Evolutionary conservation across 2,888 invertebrate species (phyloP).

Genomic region (Slavum lentiscoides): DNA sequence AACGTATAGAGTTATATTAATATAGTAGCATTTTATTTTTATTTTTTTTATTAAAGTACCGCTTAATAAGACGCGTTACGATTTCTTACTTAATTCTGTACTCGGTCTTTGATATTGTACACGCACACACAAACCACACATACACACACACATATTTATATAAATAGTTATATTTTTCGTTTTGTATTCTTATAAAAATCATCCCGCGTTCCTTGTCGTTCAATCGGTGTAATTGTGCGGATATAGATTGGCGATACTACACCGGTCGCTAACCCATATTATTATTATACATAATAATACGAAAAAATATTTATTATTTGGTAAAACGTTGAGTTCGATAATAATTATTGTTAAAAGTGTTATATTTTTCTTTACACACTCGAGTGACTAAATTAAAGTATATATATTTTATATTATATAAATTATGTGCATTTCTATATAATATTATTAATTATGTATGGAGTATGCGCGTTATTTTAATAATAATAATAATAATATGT

Average conservation of each 20-base stretch:
- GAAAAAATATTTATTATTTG: background rate
- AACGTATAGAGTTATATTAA: background rate
- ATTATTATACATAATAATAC: background rate
- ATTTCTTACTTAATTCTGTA: no score
- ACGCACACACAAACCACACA: background rate
- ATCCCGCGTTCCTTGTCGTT: constrained; percentile 29
- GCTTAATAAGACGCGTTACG: background rate
- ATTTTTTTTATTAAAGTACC: background rate
- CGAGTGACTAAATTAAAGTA: background rate
- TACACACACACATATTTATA: background rate
- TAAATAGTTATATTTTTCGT: constrained; percentile 25
- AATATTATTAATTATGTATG: background rate
- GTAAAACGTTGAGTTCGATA: no score
- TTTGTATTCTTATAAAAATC: constrained; percentile 32
- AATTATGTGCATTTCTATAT: background rate
- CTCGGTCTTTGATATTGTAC: background rate
- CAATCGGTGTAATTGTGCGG: constrained; percentile 13
- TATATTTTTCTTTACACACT: background rate
- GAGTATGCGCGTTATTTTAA: background rate
- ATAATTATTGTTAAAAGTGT: background rate
- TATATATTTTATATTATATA: background rate
- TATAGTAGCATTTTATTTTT: background rate
- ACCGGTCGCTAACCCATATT: background rate
- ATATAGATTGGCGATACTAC: constrained; percentile 24
- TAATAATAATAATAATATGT: background rate